These are phyloP conservation scores for Macrotis lagotis DNA, from an alignment of 2,113 vertebrate species.

Conservation along the genomic window DNA sequence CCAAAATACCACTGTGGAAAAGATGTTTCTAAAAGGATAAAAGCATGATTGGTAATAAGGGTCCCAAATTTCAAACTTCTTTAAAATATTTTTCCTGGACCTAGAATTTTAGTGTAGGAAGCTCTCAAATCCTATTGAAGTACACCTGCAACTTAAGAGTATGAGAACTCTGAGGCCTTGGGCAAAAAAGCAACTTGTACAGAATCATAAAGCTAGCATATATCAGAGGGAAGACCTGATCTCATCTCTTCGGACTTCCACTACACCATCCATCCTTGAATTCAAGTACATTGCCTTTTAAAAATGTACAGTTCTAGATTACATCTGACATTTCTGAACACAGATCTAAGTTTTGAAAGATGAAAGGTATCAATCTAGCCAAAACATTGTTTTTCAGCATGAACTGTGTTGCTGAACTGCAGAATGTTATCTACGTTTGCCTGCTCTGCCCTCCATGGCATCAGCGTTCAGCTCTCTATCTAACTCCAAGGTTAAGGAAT, in stretches of 20 bases:
- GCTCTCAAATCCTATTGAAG: neutral
- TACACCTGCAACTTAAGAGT: neutral
- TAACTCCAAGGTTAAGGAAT: neutral
- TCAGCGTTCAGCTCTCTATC: neutral
- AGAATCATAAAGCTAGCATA: neutral
- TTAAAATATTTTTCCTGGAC: neutral
- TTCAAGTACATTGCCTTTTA: neutral
- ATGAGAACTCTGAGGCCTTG: neutral
- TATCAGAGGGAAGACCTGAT: neutral
- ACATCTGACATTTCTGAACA: constrained; percentile 2
- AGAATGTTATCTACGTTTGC: neutral
- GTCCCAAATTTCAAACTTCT: too few species aligned
- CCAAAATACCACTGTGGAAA: neutral
- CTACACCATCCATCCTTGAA: neutral
- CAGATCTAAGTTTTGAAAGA: neutral
- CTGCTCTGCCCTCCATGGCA: neutral
- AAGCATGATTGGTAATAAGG: too few species aligned
- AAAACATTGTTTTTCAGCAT: neutral
- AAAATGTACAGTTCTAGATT: constrained; percentile 25
- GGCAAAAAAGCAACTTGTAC: neutral
- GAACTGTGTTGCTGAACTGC: neutral
- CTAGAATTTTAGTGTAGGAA: neutral
- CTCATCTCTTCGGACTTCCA: neutral
- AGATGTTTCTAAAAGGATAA: neutral
- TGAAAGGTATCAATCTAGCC: constrained; percentile 41